phyloP scores from a whole-genome alignment of 92 coral and sea anemone genomes.

The Siderastrea siderea region DNA sequence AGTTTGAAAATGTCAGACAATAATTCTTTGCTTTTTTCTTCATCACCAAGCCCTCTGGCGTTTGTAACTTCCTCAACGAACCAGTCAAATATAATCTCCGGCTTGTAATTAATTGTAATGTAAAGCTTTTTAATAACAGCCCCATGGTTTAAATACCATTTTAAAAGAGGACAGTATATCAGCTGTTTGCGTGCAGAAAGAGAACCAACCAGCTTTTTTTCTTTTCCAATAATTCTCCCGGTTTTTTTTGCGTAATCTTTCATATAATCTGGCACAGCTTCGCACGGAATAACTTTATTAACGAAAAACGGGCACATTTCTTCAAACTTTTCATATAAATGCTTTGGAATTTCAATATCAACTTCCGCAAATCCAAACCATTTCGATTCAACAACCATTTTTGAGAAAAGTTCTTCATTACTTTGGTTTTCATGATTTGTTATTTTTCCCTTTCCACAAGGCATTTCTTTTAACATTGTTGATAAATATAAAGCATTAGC shows the following conservation, averaged over 20 bases:
- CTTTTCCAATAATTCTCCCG: not conserved
- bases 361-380: constrained; percentile 9
- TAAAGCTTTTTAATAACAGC: constrained; percentile 7
- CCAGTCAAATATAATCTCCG: not conserved
- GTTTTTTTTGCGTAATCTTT: not conserved
- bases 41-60: not conserved
- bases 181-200: not conserved
- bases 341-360: not conserved
- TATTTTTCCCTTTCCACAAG: no score
- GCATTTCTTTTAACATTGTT: no score
- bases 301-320: not conserved
- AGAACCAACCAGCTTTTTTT: not conserved
- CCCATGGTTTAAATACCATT: no score
- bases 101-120: not conserved
- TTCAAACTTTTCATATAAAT: not conserved
- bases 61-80: not conserved
- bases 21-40: not conserved
- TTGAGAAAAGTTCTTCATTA: no score
- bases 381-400: not conserved
- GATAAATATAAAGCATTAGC: no score
- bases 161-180: not conserved
- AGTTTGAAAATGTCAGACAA: constrained; percentile 15
- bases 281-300: not conserved
- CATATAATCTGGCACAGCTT: not conserved
- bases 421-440: not conserved